phyloP scores from a whole-genome alignment of 2,888 invertebrate species.

The Pemphredon lugubris region DNA sequence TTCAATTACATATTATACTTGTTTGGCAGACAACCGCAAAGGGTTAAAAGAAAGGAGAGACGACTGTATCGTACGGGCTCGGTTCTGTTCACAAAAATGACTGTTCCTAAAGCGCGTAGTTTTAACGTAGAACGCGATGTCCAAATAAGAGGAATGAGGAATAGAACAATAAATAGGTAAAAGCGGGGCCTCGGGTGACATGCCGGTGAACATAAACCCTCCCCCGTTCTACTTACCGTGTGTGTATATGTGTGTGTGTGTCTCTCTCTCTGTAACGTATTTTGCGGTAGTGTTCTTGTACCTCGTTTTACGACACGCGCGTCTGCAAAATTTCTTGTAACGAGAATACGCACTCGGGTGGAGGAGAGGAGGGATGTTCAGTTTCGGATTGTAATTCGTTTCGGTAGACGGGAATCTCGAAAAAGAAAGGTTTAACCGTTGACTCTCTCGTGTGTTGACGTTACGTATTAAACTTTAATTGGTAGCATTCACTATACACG shows the following conservation, averaged over 20 bases:
- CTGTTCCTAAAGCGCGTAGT: slow-evolving; percentile 1
- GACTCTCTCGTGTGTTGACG: no score
- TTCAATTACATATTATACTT: neutral
- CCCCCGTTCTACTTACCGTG: slow-evolving; percentile 5
- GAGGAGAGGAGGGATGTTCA: neutral
- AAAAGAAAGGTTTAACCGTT: no score
- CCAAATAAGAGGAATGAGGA: neutral
- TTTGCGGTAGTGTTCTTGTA: slow-evolving; percentile 15
- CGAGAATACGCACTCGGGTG: neutral
- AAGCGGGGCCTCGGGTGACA: no score
- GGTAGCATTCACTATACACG: no score
- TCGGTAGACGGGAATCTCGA: no score
- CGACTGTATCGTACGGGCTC: neutral
- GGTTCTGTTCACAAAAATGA: slow-evolving; percentile 19
- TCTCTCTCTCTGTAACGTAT: slow-evolving; percentile 10
- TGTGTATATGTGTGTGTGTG: slow-evolving; percentile 12
- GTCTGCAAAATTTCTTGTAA: slow-evolving; percentile 18
- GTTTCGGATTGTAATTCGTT: slow-evolving; percentile 15
- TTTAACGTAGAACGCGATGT: neutral
- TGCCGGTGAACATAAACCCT: slow-evolving; percentile 3
- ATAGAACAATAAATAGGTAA: no score
- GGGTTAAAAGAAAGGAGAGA: neutral
- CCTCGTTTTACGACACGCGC: slow-evolving; percentile 4
- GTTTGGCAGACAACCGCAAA: no score
- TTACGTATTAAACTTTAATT: no score